Base-by-base conservation (phyloP, 92 coral and sea anemone genomes). In the Phenganax marumi region DNA sequence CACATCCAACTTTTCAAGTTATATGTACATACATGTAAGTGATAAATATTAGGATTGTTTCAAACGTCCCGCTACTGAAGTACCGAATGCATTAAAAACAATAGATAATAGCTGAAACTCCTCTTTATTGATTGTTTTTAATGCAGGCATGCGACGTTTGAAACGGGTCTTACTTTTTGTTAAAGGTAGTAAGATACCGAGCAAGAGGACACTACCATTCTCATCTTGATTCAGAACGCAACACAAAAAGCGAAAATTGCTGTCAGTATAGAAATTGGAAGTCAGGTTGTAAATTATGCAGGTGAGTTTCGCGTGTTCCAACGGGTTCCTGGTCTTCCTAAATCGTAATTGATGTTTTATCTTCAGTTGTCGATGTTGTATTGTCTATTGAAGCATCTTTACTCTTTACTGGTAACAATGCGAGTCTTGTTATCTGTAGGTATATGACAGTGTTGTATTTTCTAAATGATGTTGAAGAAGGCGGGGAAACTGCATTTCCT, bases 401-500 rank as follows among this genome's bases (percentile, higher is more conserved):
- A 62, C 21, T 10, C 6, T 19, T 62, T n/a, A 8, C 25, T 25
- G 68, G 25, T 62, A 18, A 19, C n/a, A 62, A 62, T 39, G 10
- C 18, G 9, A 62, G 25, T 62, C n/a, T 62, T 62, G 26, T 66
- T 62, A 33, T 33, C 48, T 85, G 14, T 54, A 93, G 97, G 51
- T 91, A 90, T 68, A 87, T 91, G 18, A 93, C 97, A 53, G 90
- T 92, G 33, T 76, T 93, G 69, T 93, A 93, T 76, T 93, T 91
- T 85, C 73, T 93, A 68, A 93, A 91, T 66, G 93, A 93, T 76
- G 97, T 93, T 26, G 97, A 93, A 65, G 91, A 92, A 85, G 97
- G 97, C 54, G 97, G 97, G 5, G 97, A 93, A 79, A 93, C 97
- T 26, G 97, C 97, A 52, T 93, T 93, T 62, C 97, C 97, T 22